phyloP scores from a whole-genome alignment of 2,113 vertebrate genomes.

The Saguinus midas region DNA sequence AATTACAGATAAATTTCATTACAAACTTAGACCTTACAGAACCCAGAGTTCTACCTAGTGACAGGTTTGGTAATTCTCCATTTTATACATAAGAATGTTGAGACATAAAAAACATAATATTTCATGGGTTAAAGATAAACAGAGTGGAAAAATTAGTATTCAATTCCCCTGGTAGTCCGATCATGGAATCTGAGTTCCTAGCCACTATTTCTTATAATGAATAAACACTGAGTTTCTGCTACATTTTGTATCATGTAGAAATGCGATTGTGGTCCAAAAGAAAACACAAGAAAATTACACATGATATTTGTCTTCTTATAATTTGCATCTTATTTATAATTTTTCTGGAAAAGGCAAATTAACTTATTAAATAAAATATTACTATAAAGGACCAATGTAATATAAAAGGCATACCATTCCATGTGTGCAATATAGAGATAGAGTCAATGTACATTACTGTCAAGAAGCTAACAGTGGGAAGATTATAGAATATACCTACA shows the following conservation, averaged over 20 bases:
- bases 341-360: background rate
- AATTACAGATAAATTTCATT: background rate
- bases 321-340: background rate
- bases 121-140: background rate
- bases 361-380: background rate
- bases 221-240: background rate
- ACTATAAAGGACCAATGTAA: background rate
- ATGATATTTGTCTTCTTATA: background rate
- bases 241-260: background rate
- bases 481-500: background rate
- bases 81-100: background rate
- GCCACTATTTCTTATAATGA: background rate
- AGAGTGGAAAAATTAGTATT: background rate
- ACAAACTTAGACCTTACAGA: background rate
- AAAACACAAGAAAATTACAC: background rate
- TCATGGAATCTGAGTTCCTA: background rate
- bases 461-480: background rate
- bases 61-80: background rate
- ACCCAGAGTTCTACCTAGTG: background rate
- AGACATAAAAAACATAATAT: background rate
- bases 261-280: background rate
- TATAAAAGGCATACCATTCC: background rate
- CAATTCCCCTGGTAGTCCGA: background rate
- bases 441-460: background rate
- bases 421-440: background rate